Evolutionary conservation across 2,888 invertebrate species (phyloP), one percentile per base, ranked within the genome.

Genomic region (Hirtodrosophila alboralis): DNA sequence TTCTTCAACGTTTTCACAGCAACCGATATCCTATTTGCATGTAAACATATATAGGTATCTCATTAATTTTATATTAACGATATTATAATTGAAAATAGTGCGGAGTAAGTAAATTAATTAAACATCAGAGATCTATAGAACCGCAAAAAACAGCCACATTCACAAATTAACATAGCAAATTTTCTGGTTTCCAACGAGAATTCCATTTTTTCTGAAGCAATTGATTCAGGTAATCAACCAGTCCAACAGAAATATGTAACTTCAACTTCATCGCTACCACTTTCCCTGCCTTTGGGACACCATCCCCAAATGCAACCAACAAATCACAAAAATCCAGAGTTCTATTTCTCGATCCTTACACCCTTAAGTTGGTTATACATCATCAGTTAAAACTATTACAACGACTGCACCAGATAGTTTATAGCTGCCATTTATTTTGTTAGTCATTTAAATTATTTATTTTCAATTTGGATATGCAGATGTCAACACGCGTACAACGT

Each of bases 181-280:
- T 48, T 67, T 28, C 21, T 41, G 2, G 10, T 26, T 12, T 33
- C 18, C 2, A 51, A 31, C 9, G 54, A 65, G 1, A 72, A 75
- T 36, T 21, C 52, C 8, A 23, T 23, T 3, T 23, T 8, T 69
- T 89, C 90, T 1, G 85, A 84, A 70, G 87, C 88, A 8, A 81
- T 73, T 59, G 81, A 86, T 44, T 52, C 51, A 4, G 12, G n/a
- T 27, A 36, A n/a, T 30, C 40, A 40, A 27, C 4, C 43, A 18
- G 26, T 13, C 1, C 21, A 58, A 13, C 26, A 30, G 5, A 68
- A 52, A 12, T 8, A 21, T 28, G 37, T 40, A 7, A 2, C 23
- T 7, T 7, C 52, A 13, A 12, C 63, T 23, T 8, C 49, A 9
- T 28, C 45, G 37, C 13, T 31, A 23, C 10, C 48, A 16, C 21